Evolutionary conservation across 2,113 vertebrate species (phyloP).

Genomic region (Anthoscopus minutus): DNA sequence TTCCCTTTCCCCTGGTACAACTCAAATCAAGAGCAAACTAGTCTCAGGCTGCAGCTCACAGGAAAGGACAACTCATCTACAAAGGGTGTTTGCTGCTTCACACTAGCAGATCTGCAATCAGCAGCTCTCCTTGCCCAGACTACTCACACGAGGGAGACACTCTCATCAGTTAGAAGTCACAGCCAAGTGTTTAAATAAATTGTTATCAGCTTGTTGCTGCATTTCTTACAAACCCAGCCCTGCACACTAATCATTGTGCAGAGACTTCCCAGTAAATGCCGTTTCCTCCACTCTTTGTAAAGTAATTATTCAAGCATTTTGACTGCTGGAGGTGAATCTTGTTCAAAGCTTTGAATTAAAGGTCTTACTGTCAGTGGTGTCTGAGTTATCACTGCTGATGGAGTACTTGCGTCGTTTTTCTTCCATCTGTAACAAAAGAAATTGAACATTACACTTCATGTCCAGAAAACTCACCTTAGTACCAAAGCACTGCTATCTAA

Average conservation of each 20-base stretch:
- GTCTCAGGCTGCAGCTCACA: not conserved
- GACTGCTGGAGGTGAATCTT: constrained; percentile 42
- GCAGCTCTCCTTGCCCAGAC: not conserved
- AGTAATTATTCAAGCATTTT: constrained; percentile 40
- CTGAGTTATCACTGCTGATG: constrained; percentile 96
- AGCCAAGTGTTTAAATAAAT: not conserved
- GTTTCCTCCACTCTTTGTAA: not conserved
- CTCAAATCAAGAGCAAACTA: not conserved
- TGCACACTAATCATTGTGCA: not conserved
- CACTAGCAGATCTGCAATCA: not conserved
- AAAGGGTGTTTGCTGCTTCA: not conserved
- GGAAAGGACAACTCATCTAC: not conserved
- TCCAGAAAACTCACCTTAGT: not conserved
- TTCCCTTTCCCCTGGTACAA: not conserved
- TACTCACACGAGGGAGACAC: not conserved
- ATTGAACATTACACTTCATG: constrained; percentile 5
- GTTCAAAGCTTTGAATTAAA: constrained; percentile 45
- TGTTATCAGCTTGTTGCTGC: not conserved
- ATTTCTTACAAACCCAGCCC: constrained; percentile 24
- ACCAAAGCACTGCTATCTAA: not conserved
- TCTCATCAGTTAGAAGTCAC: not conserved
- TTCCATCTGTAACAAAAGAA: constrained; percentile 87
- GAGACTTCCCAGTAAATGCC: not conserved
- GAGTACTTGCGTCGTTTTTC: constrained; percentile 97
- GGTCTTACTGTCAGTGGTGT: constrained; percentile 95